phyloP scores from a whole-genome alignment of 2,113 vertebrate species.

The Turdus rufiventris region DNA sequence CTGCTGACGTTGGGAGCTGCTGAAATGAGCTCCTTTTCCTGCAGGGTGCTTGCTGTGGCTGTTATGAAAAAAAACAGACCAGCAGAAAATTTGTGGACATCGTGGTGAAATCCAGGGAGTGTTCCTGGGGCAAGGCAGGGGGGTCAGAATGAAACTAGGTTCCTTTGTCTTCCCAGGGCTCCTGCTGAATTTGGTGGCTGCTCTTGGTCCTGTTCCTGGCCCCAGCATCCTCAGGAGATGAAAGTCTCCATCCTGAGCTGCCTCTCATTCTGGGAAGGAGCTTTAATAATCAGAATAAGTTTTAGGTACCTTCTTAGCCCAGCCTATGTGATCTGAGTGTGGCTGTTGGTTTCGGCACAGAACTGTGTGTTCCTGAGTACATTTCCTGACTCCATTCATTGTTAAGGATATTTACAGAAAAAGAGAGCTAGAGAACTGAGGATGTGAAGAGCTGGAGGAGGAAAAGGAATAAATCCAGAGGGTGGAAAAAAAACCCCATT shows the following conservation, averaged over 20 bases:
- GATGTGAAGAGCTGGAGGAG: not conserved
- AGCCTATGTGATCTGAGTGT: not conserved
- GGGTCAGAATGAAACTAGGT: not conserved
- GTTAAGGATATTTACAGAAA: not conserved
- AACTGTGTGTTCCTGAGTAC: not conserved
- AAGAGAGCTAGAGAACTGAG: not conserved
- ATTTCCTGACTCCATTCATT: not conserved
- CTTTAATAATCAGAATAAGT: not conserved
- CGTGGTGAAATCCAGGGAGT: rapidly evolving
- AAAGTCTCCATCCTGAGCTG: not conserved
- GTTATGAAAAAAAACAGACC: not conserved
- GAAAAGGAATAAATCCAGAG: not conserved
- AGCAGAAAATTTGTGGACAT: not conserved
- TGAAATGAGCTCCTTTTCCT: not conserved
- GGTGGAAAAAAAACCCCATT: not conserved
- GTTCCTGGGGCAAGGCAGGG: not conserved
- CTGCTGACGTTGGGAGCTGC: not conserved
- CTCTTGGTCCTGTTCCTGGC: not conserved
- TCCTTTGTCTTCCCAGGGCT: not conserved
- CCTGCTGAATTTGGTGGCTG: not conserved
- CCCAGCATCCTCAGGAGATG: not conserved
- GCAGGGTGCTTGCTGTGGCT: not conserved
- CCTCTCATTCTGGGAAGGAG: not conserved
- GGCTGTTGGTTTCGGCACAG: not conserved
- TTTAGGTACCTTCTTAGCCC: not conserved